A percentile compares a stretch with the other conserved stretches of the same genome.
Evolutionary conservation across 1,140 invertebrate genomes (phyloP).

Genomic region (Dendroctonus valens): DNA sequence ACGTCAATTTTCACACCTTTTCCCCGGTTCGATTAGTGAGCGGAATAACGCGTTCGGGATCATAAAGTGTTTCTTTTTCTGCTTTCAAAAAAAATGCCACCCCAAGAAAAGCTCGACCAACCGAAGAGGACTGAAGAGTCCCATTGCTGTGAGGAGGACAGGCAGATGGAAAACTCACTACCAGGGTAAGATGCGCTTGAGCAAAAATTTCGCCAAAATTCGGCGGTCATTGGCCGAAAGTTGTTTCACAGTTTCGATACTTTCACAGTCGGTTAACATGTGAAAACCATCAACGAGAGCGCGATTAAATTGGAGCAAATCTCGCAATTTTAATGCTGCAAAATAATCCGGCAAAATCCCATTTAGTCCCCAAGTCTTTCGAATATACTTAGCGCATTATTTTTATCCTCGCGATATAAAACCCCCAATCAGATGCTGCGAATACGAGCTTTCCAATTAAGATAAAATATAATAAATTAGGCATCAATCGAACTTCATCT

Average conservation of each 20-base stretch:
- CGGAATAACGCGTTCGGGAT: background rate
- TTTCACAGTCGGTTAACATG: background rate
- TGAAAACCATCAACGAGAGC: background rate
- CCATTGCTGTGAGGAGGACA: background rate
- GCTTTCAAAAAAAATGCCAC: conserved; percentile 12
- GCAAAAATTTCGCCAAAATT: background rate
- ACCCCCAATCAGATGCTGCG: no score
- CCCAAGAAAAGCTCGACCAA: conserved; percentile 15
- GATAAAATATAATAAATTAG: no score
- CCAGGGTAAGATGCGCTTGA: conserved; percentile 5
- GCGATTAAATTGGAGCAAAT: no score
- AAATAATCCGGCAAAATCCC: no score
- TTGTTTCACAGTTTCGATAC: background rate
- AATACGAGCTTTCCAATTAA: no score
- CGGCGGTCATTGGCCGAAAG: background rate
- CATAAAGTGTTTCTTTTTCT: conserved; percentile 4
- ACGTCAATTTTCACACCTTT: background rate
- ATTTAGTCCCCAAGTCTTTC: no score
- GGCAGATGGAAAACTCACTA: conserved; percentile 6
- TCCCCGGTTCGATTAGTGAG: background rate
- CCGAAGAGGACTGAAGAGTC: background rate
- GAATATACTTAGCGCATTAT: no score
- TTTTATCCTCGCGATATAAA: no score
- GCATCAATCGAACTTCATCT: no score
- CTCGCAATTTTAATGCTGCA: no score